Evolutionary conservation across 2,113 vertebrate species (phyloP).

Genomic region (Ornithorhynchus anatinus): DNA sequence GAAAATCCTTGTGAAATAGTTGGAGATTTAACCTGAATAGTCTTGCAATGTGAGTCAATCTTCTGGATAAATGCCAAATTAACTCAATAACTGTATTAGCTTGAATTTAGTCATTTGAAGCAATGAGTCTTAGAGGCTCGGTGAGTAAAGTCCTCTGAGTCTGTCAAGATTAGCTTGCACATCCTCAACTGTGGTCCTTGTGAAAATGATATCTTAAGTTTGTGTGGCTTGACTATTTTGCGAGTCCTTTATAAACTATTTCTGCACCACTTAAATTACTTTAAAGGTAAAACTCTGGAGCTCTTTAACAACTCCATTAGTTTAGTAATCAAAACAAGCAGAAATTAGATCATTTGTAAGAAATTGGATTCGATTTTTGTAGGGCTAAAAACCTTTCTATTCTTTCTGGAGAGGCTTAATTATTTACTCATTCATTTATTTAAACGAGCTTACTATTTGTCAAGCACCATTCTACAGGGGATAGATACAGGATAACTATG

Average conservation of each 20-base stretch:
- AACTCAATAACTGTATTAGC: background rate
- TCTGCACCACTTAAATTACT: background rate
- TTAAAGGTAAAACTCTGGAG: background rate
- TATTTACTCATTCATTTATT: no score
- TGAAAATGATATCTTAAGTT: background rate
- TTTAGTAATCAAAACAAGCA: background rate
- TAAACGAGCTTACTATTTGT: no score
- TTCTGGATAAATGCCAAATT: background rate
- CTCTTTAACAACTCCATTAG: background rate
- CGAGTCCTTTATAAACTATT: background rate
- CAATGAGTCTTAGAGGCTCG: background rate
- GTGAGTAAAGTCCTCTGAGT: background rate
- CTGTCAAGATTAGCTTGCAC: background rate
- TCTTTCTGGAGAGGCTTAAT: no score
- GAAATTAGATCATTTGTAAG: no score
- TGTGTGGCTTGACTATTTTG: background rate
- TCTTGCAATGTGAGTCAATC: background rate
- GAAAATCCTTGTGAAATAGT: background rate
- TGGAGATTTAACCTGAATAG: constrained; percentile 7
- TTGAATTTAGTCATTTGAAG: background rate
- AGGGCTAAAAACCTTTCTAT: no score
- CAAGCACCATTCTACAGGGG: no score
- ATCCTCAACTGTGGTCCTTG: background rate
- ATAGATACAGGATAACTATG: no score
- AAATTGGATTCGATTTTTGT: no score